Percentiles rank a stretch among this genome's conserved stretches.
These are phyloP conservation scores for Drosophila maculinotata DNA, from an alignment of 2,888 invertebrate genomes.

Conservation along the genomic window DNA sequence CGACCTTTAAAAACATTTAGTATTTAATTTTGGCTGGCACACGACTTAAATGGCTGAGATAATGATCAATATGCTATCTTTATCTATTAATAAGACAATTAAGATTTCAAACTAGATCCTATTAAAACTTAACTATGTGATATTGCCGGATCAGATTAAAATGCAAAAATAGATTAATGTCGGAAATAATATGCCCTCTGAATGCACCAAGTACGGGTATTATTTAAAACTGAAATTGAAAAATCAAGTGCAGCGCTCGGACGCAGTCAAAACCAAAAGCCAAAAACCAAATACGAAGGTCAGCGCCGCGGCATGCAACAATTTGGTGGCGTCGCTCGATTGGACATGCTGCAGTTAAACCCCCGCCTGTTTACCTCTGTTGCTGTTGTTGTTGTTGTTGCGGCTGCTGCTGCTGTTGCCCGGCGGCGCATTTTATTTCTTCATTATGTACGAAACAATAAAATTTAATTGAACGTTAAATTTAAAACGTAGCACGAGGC, in stretches of 20 bases:
- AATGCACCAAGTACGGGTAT: constrained; percentile 13
- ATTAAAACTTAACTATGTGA: too few species aligned
- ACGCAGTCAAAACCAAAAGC: constrained; percentile 21
- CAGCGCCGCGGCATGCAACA: constrained; percentile 53
- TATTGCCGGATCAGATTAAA: too few species aligned
- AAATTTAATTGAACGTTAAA: constrained; percentile 75
- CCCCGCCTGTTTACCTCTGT: too few species aligned
- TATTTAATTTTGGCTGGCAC: background rate
- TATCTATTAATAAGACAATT: background rate
- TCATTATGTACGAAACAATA: constrained; percentile 72
- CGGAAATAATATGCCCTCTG: constrained; percentile 13
- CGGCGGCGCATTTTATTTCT: constrained; percentile 69
- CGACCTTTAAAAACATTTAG: background rate
- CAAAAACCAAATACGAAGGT: constrained; percentile 53
- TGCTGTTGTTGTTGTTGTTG: constrained; percentile 21
- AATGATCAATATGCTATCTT: background rate
- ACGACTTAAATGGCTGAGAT: background rate
- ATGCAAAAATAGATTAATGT: background rate
- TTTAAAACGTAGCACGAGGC: constrained; percentile 72
- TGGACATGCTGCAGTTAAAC: constrained; percentile 46
- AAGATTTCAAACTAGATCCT: too few species aligned
- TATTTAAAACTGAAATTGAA: constrained; percentile 46
- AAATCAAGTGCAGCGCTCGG: constrained; percentile 52
- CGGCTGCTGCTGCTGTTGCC: constrained; percentile 33
- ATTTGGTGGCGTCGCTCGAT: constrained; percentile 45